phyloP scores from a whole-genome alignment of 1,140 invertebrate genomes.

The Diabrotica undecimpunctata region DNA sequence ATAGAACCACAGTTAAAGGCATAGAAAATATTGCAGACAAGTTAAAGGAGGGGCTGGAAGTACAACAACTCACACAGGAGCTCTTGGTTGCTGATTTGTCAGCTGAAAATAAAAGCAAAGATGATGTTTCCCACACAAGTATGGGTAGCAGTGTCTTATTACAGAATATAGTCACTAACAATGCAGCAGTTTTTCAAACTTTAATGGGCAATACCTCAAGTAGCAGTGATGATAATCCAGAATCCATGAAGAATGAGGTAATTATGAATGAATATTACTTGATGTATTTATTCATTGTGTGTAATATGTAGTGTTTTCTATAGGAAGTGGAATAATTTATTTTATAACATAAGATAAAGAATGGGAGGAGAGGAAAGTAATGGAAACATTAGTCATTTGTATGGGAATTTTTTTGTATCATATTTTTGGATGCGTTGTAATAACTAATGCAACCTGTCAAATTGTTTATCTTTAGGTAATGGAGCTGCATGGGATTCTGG shows the following conservation, averaged over 20 bases:
- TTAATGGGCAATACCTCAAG: slow-evolving; percentile 15
- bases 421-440: not conserved
- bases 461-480: slow-evolving; percentile 48
- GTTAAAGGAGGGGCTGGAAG: slow-evolving; percentile 28
- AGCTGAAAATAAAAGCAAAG: slow-evolving; percentile 23
- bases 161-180: slow-evolving; percentile 32
- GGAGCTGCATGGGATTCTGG: slow-evolving; percentile 54
- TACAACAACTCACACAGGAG: slow-evolving; percentile 21
- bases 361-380: too few species aligned
- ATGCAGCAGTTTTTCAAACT: slow-evolving; percentile 37
- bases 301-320: too few species aligned
- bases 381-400: too few species aligned
- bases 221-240: slow-evolving; percentile 10
- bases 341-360: too few species aligned
- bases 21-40: slow-evolving; percentile 33
- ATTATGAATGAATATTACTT: not conserved
- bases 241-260: slow-evolving; percentile 37
- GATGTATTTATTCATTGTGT: not conserved
- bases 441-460: too few species aligned
- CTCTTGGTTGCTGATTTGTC: slow-evolving; percentile 28
- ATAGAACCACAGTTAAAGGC: slow-evolving; percentile 4
- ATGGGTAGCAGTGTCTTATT: slow-evolving; percentile 28
- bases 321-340: too few species aligned
- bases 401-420: too few species aligned
- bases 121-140: slow-evolving; percentile 4